Evolutionary conservation across 30 jellyfish, hydroid and myxozoan species (phyloP).

Genomic region (Haliclystus octoradiatus): DNA sequence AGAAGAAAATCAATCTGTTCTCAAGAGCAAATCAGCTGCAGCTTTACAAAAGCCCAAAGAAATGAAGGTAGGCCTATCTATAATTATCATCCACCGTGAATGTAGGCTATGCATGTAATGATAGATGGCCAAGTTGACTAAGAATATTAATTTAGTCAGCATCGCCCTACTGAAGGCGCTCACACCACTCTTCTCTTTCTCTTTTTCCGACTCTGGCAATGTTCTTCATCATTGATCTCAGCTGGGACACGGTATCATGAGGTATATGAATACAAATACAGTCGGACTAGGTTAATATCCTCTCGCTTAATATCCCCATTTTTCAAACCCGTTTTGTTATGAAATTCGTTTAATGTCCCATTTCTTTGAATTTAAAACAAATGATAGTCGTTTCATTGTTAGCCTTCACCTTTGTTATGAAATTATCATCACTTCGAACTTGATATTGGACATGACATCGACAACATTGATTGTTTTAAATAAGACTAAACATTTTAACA

Average conservation of each 20-base stretch:
- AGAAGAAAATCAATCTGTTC: slow-evolving; percentile 7
- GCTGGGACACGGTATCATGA: background rate
- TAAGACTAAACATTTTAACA: too few relatives aligned
- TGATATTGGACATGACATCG: too few relatives aligned
- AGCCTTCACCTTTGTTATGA: too few relatives aligned
- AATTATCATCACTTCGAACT: too few relatives aligned
- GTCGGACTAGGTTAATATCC: too few relatives aligned
- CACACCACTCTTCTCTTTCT: slow-evolving; percentile 1
- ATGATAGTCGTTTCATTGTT: too few relatives aligned
- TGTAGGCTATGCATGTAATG: background rate
- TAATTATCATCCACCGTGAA: background rate
- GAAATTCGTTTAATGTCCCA: too few relatives aligned
- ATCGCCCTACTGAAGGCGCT: background rate
- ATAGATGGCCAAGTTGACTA: background rate
- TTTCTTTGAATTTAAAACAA: too few relatives aligned
- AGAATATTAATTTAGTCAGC: background rate
- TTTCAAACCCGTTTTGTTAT: too few relatives aligned
- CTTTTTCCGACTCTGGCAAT: too few relatives aligned
- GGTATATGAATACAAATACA: background rate
- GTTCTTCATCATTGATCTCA: background rate
- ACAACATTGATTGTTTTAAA: too few relatives aligned
- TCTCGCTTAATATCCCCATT: too few relatives aligned
- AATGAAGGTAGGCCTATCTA: slow-evolving; percentile 46
- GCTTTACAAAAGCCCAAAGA: slow-evolving; percentile 78
- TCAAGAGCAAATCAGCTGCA: slow-evolving; percentile 45